Evolutionary conservation across 2,797 vertebrate genomes (phyloP).

Genomic region (Todus mexicanus): DNA sequence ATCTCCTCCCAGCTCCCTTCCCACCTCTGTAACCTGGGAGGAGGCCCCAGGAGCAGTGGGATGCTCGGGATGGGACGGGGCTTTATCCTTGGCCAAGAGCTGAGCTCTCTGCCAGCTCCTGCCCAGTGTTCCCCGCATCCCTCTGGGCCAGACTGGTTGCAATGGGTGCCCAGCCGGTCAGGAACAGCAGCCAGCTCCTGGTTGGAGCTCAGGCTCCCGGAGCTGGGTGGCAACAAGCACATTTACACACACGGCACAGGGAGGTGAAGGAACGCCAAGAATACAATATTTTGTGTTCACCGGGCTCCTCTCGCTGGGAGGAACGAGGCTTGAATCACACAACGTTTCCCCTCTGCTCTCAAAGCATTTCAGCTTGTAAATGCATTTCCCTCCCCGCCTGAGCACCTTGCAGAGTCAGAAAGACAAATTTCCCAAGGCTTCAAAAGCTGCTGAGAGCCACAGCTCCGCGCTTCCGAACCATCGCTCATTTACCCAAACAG

Average conservation of each 20-base stretch:
- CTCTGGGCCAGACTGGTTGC: background rate
- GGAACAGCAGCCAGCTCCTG: background rate
- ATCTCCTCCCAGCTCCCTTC: background rate
- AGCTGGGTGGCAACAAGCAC: background rate
- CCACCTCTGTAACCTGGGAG: background rate
- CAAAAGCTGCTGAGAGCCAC: conserved; percentile 38
- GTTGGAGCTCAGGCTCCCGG: background rate
- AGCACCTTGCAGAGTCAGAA: conserved; percentile 20
- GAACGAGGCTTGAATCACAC: background rate
- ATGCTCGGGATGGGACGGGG: too few relatives aligned
- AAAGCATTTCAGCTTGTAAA: background rate
- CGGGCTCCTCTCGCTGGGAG: background rate
- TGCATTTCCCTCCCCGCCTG: background rate
- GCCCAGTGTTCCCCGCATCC: accelerated
- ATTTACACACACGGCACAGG: background rate
- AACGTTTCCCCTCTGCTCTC: background rate
- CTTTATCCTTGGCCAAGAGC: background rate
- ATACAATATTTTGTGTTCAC: background rate
- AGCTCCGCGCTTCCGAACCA: background rate
- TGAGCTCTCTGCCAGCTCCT: background rate
- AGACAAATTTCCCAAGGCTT: conserved; percentile 43
- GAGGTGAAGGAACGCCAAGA: background rate
- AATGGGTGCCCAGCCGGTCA: accelerated
- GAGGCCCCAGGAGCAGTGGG: accelerated
- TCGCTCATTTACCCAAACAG: background rate